Conservation (phyloP, 2,113 vertebrate species). For the Spea multiplicata region DNA sequence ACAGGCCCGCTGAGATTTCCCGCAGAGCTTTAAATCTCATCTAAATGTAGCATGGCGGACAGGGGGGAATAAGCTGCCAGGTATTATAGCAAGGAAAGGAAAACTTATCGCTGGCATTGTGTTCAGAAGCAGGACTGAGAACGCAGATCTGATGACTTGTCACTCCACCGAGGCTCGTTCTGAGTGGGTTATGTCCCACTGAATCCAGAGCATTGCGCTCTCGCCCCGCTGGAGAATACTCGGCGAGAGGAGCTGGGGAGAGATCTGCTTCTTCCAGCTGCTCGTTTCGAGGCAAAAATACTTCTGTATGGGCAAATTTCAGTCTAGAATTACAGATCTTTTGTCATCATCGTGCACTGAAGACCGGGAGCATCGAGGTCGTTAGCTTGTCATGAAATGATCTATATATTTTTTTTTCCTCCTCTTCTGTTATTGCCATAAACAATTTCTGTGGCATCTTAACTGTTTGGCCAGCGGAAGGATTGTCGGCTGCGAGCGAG, state of each 20-base stretch:
- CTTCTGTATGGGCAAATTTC: not conserved
- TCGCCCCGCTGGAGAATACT: constrained; percentile 10
- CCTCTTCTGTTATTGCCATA: not conserved
- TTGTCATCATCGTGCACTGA: not conserved
- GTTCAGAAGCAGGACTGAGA: constrained; percentile 36
- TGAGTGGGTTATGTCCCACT: constrained; percentile 11
- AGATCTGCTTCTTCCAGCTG: constrained; percentile 3
- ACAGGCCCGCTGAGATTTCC: constrained; percentile 56
- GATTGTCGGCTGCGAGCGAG: not conserved
- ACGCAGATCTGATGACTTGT: constrained; percentile 39
- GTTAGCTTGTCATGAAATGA: constrained; percentile 19
- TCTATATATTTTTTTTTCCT: not conserved
- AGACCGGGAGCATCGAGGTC: not conserved
- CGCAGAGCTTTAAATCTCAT: constrained; percentile 51
- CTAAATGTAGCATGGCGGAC: constrained; percentile 41
- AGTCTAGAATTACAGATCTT: constrained; percentile 23
- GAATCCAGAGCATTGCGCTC: not conserved
- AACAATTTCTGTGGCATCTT: constrained; percentile 22
- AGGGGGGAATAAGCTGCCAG: constrained; percentile 38
- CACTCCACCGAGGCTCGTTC: constrained; percentile 32
- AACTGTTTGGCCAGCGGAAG: constrained; percentile 1
- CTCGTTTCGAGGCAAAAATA: constrained; percentile 2
- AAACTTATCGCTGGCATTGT: constrained; percentile 48
- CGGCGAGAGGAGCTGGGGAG: not conserved
- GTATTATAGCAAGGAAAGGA: constrained; percentile 45